phyloP scores from a whole-genome alignment of 2,113 vertebrate species.

The Mastomys coucha region DNA sequence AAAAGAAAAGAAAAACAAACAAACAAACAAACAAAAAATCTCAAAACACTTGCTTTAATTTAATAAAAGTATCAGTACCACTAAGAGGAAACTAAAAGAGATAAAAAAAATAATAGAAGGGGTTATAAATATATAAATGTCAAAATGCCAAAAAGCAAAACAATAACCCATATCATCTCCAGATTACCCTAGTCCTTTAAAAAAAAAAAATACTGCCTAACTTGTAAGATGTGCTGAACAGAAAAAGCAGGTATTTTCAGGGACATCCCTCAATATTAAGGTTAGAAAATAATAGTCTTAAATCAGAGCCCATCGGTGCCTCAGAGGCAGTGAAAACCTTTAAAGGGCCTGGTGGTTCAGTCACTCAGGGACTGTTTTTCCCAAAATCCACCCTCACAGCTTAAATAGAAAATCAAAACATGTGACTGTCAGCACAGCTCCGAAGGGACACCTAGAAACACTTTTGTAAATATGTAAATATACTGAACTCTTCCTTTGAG shows the following conservation, averaged over 20 bases:
- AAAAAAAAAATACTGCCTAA: neutral
- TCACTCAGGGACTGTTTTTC: conserved; percentile 29
- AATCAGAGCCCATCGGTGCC: conserved; percentile 10
- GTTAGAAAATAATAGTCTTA: conserved; percentile 42
- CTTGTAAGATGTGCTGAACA: conserved; percentile 17
- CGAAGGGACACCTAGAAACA: conserved; percentile 46
- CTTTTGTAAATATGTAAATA: conserved; percentile 46
- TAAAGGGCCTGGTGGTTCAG: neutral
- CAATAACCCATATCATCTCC: neutral
- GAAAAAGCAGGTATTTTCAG: conserved; percentile 19
- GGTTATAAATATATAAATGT: neutral
- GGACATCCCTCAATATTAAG: neutral
- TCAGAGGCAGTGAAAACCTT: neutral
- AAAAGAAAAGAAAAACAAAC: no score
- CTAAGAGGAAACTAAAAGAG: neutral
- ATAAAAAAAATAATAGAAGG: neutral
- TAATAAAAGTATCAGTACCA: neutral
- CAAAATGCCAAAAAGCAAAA: conserved; percentile 58
- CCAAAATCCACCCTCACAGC: conserved; percentile 14
- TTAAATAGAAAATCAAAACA: conserved; percentile 6
- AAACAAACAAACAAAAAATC: neutral
- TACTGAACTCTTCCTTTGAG: neutral
- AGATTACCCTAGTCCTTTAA: neutral
- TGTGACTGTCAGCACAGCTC: conserved; percentile 1
- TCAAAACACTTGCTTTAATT: conserved; percentile 38